A percentile compares a stretch with the other conserved stretches of the same genome.
These are phyloP conservation scores for Lagorchestes hirsutus DNA, from an alignment of 2,797 vertebrate genomes.

Conservation along the genomic window DNA sequence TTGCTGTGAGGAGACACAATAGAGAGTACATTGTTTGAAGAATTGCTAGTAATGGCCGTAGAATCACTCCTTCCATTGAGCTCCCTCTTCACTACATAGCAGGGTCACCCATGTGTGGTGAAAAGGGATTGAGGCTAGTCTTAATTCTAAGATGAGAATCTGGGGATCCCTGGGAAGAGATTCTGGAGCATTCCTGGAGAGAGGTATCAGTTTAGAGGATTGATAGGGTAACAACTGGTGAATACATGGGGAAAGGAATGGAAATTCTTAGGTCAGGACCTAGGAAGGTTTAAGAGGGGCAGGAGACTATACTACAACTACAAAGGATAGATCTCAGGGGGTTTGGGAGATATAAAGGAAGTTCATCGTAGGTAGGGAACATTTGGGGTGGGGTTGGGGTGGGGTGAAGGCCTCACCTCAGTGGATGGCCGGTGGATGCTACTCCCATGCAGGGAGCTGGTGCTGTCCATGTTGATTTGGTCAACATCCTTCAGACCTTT, in stretches of 20 bases:
- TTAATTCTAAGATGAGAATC: not conserved
- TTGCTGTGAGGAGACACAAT: constrained; percentile 91
- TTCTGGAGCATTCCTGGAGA: not conserved
- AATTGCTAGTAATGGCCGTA: not conserved
- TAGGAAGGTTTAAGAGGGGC: not conserved
- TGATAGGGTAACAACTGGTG: not conserved
- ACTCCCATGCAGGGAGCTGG: constrained; percentile 87
- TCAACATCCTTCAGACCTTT: constrained; percentile 98
- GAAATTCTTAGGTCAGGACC: not conserved
- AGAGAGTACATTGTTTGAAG: constrained; percentile 54
- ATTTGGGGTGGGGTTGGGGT: not conserved
- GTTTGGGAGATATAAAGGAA: not conserved
- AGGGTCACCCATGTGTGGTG: not conserved
- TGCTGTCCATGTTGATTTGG: constrained; percentile 95
- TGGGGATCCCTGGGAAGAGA: not conserved
- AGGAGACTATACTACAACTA: not conserved
- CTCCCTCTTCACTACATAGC: not conserved
- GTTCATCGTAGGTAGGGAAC: not conserved
- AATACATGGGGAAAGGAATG: constrained; percentile 21
- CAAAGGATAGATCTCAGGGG: not conserved
- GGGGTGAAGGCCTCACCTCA: constrained; percentile 82
- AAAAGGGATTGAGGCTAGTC: constrained; percentile 48
- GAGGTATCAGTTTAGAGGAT: constrained; percentile 3
- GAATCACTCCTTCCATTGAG: not conserved
- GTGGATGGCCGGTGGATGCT: constrained; percentile 86